A percentile compares a stretch with the other conserved stretches of the same genome.
Conservation (phyloP, 1,140 invertebrate species). For the Pseudomyrmex dendroicus region DNA sequence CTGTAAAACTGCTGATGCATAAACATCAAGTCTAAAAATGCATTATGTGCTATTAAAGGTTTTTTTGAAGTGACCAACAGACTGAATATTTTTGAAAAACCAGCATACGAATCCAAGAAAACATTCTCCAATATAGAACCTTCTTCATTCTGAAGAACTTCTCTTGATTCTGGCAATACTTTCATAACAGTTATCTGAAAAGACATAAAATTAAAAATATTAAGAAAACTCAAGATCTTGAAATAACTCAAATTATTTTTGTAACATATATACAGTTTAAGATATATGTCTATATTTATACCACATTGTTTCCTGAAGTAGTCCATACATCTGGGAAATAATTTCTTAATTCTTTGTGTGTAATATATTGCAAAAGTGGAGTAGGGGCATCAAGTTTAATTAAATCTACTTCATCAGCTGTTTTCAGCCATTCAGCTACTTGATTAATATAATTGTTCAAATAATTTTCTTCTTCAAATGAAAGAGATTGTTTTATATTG, state of each 20-base stretch:
- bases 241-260: background rate
- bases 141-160: constrained; percentile 82
- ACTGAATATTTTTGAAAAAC: constrained; percentile 89
- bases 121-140: constrained; percentile 77
- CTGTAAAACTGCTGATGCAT: constrained; percentile 90
- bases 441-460: constrained; percentile 77
- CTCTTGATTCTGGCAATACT: constrained; percentile 73
- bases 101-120: constrained; percentile 86
- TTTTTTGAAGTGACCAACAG: constrained; percentile 87
- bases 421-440: constrained; percentile 82
- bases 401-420: constrained; percentile 38
- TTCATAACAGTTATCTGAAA: constrained; percentile 80
- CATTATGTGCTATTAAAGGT: constrained; percentile 92
- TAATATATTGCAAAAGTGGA: constrained; percentile 80
- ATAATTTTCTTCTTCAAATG: constrained; percentile 82
- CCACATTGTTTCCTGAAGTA: constrained; percentile 69
- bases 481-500: constrained; percentile 72
- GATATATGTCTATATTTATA: constrained; percentile 61
- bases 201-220: constrained; percentile 1
- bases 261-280: background rate
- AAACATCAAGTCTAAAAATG: constrained; percentile 89
- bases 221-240: too few relatives aligned
- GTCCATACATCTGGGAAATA: constrained; percentile 86
- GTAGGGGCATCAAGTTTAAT: constrained; percentile 65
- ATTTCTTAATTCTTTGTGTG: constrained; percentile 85